These are phyloP conservation scores for Theristicus caerulescens DNA, from an alignment of 2,113 vertebrate genomes.

Conservation along the genomic window DNA sequence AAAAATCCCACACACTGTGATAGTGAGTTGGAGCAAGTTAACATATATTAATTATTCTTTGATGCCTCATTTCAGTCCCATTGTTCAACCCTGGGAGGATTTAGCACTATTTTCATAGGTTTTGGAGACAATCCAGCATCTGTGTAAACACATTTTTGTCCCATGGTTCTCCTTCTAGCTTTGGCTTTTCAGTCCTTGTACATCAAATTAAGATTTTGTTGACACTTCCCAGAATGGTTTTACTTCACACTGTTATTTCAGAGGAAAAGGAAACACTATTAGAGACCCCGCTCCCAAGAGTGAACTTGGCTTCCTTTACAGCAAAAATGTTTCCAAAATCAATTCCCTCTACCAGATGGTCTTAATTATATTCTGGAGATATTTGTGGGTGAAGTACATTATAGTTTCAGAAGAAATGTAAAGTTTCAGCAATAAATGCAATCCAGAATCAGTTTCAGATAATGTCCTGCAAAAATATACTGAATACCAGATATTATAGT, in stretches of 20 bases:
- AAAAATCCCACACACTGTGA: neutral
- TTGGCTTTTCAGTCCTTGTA: slow-evolving; percentile 18
- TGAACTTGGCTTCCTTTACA: slow-evolving; percentile 37
- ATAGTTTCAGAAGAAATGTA: neutral
- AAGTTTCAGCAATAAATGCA: neutral
- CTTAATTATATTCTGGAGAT: neutral
- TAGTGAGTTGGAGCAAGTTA: neutral
- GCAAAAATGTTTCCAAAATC: slow-evolving; percentile 11
- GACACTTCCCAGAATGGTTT: slow-evolving; percentile 23
- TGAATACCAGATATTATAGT: neutral
- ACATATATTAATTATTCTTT: neutral
- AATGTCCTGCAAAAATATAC: neutral
- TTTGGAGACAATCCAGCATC: slow-evolving; percentile 44
- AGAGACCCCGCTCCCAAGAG: neutral
- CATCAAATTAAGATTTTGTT: slow-evolving; percentile 25
- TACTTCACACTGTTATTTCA: slow-evolving; percentile 33
- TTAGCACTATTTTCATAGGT: neutral
- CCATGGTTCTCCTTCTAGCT: neutral
- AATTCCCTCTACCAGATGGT: neutral
- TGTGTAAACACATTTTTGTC: slow-evolving; percentile 14
- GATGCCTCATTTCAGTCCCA: neutral
- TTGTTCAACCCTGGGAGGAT: slow-evolving; percentile 6
- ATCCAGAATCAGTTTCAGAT: neutral
- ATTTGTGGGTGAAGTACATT: neutral
- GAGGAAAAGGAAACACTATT: slow-evolving; percentile 39